Evolutionary conservation across 2,797 vertebrate species (phyloP).

Genomic region (Atherinosoma microstoma): DNA sequence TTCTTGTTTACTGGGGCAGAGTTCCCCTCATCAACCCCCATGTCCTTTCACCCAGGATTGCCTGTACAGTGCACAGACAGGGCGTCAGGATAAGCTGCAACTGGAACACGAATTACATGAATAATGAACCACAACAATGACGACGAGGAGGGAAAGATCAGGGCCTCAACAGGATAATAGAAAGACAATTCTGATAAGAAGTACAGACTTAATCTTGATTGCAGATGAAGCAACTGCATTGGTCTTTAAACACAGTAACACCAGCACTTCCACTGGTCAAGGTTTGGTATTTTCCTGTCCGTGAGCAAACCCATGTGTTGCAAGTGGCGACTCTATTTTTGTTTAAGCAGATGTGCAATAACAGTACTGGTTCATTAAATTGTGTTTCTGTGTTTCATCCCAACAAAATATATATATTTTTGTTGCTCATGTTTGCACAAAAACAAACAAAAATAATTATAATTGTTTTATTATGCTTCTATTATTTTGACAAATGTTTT

Average conservation of each 20-base stretch:
- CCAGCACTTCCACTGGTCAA: slow-evolving; percentile 26
- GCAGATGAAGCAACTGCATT: slow-evolving; percentile 18
- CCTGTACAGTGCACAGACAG: slow-evolving; percentile 64
- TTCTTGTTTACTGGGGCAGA: slow-evolving; percentile 66
- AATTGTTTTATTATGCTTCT: slow-evolving; percentile 18
- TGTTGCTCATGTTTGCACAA: slow-evolving; percentile 15
- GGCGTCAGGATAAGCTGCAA: slow-evolving; percentile 76
- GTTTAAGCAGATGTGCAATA: slow-evolving; percentile 36
- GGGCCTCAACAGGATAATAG: slow-evolving; percentile 52
- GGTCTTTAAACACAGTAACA: slow-evolving; percentile 20
- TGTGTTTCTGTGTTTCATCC: slow-evolving; percentile 31
- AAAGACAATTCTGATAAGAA: slow-evolving; percentile 54
- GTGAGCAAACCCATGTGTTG: slow-evolving; percentile 36
- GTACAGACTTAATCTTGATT: slow-evolving; percentile 36
- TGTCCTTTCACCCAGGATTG: slow-evolving; percentile 33
- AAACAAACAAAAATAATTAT: slow-evolving; percentile 19
- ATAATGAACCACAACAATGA: slow-evolving; percentile 81
- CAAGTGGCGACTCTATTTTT: slow-evolving; percentile 10
- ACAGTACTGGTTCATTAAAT: slow-evolving; percentile 25
- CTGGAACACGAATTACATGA: slow-evolving; percentile 81
- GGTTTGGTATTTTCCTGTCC: slow-evolving; percentile 28
- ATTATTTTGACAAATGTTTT: slow-evolving; percentile 46
- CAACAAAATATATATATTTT: background rate
- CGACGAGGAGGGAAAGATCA: slow-evolving; percentile 69
- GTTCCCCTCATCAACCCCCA: slow-evolving; percentile 58